Conservation (phyloP, 1,140 invertebrate genomes). For the Archivesica marissinica region DNA sequence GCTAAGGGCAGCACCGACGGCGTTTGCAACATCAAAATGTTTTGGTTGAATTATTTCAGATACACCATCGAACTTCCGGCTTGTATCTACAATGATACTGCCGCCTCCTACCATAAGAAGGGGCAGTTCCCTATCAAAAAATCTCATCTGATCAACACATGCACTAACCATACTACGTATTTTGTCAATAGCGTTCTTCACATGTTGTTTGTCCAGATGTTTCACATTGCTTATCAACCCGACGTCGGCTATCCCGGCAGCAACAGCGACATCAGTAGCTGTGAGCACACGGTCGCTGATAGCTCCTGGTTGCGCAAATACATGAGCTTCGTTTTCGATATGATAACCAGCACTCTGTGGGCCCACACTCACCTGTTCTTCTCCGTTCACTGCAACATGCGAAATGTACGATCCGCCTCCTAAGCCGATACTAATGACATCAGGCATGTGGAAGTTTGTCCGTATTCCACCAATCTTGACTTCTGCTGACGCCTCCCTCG, state of each 20-base stretch:
- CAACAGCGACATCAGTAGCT: constrained; percentile 80
- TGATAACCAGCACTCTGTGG: constrained; percentile 78
- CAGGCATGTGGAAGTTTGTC: constrained; percentile 81
- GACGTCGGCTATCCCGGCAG: constrained; percentile 68
- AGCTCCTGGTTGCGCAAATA: constrained; percentile 61
- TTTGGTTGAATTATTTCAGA: constrained; percentile 67
- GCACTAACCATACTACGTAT: constrained; percentile 74
- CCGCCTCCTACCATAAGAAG: constrained; percentile 80
- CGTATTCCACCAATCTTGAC: constrained; percentile 76
- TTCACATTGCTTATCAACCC: constrained; percentile 69
- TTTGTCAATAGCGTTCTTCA: constrained; percentile 60
- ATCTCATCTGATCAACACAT: constrained; percentile 74
- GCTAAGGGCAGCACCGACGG: constrained; percentile 80
- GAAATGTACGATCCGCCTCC: constrained; percentile 80
- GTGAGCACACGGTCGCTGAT: constrained; percentile 65
- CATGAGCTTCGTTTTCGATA: constrained; percentile 69
- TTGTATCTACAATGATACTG: constrained; percentile 68
- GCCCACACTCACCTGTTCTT: constrained; percentile 66
- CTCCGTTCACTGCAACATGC: neutral
- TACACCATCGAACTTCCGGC: constrained; percentile 61
- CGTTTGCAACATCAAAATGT: constrained; percentile 79
- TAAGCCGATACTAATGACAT: constrained; percentile 80
- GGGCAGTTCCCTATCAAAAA: constrained; percentile 70
- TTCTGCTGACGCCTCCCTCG: constrained; percentile 75
- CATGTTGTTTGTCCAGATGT: constrained; percentile 57